phyloP scores from a whole-genome alignment of 1,140 invertebrate species.

The Drosophila insularis region DNA sequence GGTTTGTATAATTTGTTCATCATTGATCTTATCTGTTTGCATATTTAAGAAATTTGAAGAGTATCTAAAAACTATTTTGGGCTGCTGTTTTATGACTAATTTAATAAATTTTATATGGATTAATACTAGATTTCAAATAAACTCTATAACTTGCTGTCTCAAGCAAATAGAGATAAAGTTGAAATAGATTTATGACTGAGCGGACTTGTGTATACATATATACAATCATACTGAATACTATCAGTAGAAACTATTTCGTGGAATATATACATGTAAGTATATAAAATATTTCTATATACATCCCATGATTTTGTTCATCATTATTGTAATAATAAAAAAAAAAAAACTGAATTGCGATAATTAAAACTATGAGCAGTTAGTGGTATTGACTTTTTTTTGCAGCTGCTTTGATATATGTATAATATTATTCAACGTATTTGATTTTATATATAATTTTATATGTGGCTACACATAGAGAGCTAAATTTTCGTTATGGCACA shows the following conservation, averaged over 20 bases:
- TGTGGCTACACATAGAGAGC: conserved; percentile 19
- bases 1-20: neutral
- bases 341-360: conserved; percentile 70
- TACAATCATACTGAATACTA: conserved; percentile 16
- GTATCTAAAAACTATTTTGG: too few relatives aligned
- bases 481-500: conserved; percentile 52
- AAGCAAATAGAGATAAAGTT: too few relatives aligned
- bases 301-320: neutral
- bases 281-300: conserved; percentile 23
- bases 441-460: conserved; percentile 13
- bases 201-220: too few relatives aligned
- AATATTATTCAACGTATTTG: conserved; percentile 2
- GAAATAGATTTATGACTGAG: too few relatives aligned
- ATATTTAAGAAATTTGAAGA: too few relatives aligned
- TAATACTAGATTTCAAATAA: too few relatives aligned
- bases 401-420: conserved; percentile 26
- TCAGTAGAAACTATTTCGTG: conserved; percentile 58
- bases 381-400: conserved; percentile 13
- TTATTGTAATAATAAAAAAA: neutral
- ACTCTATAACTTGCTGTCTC: too few relatives aligned
- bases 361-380: conserved; percentile 60
- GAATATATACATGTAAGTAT: conserved; percentile 38
- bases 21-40: too few relatives aligned
- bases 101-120: too few relatives aligned
- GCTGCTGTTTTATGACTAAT: too few relatives aligned